Conservation (phyloP, 1,140 invertebrate species). For the Amphibalanus amphitrite region DNA sequence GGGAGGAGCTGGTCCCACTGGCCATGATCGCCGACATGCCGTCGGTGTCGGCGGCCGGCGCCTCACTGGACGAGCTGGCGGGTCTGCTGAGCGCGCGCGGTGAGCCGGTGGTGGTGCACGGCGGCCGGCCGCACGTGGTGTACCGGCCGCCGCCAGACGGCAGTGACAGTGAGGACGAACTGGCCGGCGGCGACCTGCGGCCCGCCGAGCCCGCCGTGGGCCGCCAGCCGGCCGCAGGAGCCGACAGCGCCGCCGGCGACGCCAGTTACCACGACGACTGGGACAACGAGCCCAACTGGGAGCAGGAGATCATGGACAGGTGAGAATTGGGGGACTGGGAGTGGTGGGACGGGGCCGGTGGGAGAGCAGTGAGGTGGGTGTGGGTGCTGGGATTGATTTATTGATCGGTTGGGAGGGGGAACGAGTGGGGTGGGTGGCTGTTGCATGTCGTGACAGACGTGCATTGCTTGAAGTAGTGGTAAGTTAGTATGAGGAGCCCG, state of each 20-base stretch:
- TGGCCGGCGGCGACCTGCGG: background rate
- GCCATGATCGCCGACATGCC: background rate
- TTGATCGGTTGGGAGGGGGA: too few species aligned
- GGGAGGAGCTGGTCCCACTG: background rate
- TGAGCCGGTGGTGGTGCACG: background rate
- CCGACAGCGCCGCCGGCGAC: background rate
- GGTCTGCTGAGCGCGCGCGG: background rate
- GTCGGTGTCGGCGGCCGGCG: background rate
- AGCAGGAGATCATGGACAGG: background rate
- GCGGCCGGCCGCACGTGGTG: background rate
- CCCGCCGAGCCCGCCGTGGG: background rate
- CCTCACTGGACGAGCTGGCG: background rate
- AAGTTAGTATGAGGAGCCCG: too few species aligned
- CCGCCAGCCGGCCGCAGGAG: too few species aligned
- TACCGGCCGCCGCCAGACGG: background rate
- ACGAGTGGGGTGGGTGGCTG: too few species aligned
- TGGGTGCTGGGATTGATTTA: too few species aligned
- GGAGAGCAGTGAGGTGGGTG: too few species aligned
- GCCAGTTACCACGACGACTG: background rate
- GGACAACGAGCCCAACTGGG: background rate
- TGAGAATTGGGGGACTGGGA: background rate
- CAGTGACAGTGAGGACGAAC: background rate
- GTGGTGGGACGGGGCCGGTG: too few species aligned
- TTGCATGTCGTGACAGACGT: too few species aligned
- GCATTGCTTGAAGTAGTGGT: too few species aligned